These are phyloP conservation scores for Actenoides lindsayi DNA, from an alignment of 2,113 vertebrate genomes.

Conservation along the genomic window DNA sequence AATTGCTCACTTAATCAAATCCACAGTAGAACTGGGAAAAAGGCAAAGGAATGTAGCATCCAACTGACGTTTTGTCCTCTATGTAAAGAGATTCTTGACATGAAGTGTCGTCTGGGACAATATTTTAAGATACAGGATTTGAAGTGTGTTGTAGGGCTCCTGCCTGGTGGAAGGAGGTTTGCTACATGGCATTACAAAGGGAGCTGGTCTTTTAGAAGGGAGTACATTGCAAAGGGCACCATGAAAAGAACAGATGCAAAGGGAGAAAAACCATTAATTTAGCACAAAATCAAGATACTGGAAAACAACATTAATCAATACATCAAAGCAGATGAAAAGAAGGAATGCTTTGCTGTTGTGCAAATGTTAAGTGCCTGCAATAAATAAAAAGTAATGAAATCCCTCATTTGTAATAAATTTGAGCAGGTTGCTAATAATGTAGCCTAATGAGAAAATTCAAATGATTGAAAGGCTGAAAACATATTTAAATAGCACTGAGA, in stretches of 20 bases:
- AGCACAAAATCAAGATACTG: not conserved
- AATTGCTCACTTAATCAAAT: not conserved
- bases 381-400: slow-evolving; percentile 45
- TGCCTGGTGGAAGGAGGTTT: not conserved
- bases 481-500: not conserved
- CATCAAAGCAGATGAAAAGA: slow-evolving; percentile 11
- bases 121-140: not conserved
- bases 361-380: slow-evolving; percentile 30
- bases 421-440: slow-evolving; percentile 21
- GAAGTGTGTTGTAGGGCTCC: not conserved
- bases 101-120: not conserved
- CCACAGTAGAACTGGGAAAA: not conserved
- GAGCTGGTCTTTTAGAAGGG: not conserved
- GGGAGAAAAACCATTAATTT: not conserved
- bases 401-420: slow-evolving; percentile 19
- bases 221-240: not conserved
- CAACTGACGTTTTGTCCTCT: not conserved
- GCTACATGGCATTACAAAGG: not conserved
- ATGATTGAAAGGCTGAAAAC: slow-evolving; percentile 19
- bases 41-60: not conserved
- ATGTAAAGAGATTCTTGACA: not conserved
- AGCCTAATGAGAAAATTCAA: slow-evolving; percentile 35
- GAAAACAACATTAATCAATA: not conserved
- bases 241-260: not conserved
- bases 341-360: slow-evolving; percentile 9